Base-by-base conservation (phyloP, 1,140 invertebrate genomes). In the Macrocentrus cingulum region DNA sequence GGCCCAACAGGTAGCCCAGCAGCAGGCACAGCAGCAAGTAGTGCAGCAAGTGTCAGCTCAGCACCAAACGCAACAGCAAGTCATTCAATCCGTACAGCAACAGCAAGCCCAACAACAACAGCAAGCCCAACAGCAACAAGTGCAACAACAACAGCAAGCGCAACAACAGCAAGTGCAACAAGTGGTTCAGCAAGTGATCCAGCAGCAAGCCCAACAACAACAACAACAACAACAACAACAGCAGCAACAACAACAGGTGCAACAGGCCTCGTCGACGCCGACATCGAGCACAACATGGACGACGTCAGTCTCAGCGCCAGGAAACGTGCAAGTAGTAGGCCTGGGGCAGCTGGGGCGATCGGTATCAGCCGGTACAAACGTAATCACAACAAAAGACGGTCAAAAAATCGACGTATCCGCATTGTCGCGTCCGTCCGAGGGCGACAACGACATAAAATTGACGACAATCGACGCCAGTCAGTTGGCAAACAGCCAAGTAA, bases 201-300 rank as follows among this genome's bases (percentile, higher is more conserved):
- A 69, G 55, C 80, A 79, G 18, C 80, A 82, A 59, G 81, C 20
- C 4, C 75, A 79, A 56, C n/a, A n/a, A n/a, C n/a, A n/a, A n/a
- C n/a, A n/a, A n/a, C n/a, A n/a, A n/a, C 77, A 80, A 61, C 75
- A 80, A 23, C 75, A 80, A 48, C 75, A 77, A 22, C 63, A 68
- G 46, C 75, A 69, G 55, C 80, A 79, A 16, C 80, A 82, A 60
- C 81, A 83, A 55, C 83, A 71, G 45, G 68, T 69, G 2, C 82
- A 83, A 59, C 68, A 80, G 36, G 77, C 74, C 1, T 66, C 71
- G 0, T 70, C 77, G 0, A 63, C 74, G 7, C 75, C 78, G n/a
- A 71, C 75, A 0, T 75, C 77, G 0, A 72, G 74, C 66, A 48
- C 73, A 1, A 80, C 74, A 7, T 81, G 72, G 76, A 78, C 68